A percentile compares a stretch with the other conserved stretches of the same genome.
Evolutionary conservation across 2,113 vertebrate genomes (phyloP).

Genomic region (Tamias sibiricus): DNA sequence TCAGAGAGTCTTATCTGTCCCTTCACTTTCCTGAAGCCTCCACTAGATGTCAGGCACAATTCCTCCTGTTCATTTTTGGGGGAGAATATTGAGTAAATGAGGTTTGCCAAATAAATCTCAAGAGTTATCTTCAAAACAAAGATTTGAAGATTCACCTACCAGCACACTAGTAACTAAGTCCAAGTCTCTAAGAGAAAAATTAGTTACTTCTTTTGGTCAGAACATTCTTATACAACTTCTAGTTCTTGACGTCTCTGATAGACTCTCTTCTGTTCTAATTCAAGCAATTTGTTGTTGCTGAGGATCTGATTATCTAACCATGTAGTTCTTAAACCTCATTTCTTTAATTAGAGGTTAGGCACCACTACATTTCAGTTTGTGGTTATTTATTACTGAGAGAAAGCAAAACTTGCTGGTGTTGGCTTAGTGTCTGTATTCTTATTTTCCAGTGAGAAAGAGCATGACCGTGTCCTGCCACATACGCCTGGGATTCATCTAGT

Average conservation of each 20-base stretch:
- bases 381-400: constrained; percentile 73
- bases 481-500: neutral
- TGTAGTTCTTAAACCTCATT: constrained; percentile 71
- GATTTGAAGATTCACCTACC: neutral
- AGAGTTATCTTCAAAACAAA: constrained; percentile 49
- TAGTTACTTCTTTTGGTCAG: constrained; percentile 30
- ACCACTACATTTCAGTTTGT: constrained; percentile 54
- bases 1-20: neutral
- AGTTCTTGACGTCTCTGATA: neutral
- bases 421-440: neutral
- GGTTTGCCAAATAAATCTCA: constrained; percentile 50
- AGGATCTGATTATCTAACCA: constrained; percentile 70
- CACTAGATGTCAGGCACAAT: constrained; percentile 71
- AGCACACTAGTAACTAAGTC: neutral
- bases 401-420: neutral
- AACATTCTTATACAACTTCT: constrained; percentile 31
- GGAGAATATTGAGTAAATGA: constrained; percentile 24
- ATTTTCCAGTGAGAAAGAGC: neutral
- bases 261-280: constrained; percentile 39
- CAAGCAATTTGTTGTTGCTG: constrained; percentile 58
- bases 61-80: constrained; percentile 18
- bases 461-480: neutral
- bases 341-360: constrained; percentile 69
- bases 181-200: constrained; percentile 29
- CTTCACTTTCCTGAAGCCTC: constrained; percentile 13